Evolutionary conservation across 2,113 vertebrate genomes (phyloP), one percentile per base, ranked within the genome.

Genomic region (Actenoides hombroni): DNA sequence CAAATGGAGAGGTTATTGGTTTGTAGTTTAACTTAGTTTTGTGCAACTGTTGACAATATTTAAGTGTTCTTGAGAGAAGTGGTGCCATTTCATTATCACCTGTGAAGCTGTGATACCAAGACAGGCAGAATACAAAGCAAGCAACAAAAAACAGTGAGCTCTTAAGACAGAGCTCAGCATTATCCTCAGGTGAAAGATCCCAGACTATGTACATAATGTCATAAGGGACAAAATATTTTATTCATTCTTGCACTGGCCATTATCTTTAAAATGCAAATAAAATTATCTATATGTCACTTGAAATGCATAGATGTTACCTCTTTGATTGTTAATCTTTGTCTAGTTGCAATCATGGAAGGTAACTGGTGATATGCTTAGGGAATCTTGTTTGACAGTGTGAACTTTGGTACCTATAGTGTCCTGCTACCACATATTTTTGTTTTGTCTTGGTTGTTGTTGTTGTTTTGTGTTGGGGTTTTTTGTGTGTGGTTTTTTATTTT

Each of bases 291-390:
- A 11, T 35, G 24, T 86, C 40, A 14, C 13, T 88, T 71, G 53
- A 83, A 80, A 77, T 49, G 11, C 44, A 10, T 88, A 78, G 69
- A 49, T 78, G 54, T 33, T 83, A 25, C 9, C 3, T 64, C 61
- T 80, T 93, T 91, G 67, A 53, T 83, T 89, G 83, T 94, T 88
- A 70, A 87, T 86, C 73, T 81, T 75, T 74, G 54, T 61, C 16
- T 95, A 68, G 7, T 17, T 78, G 49, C 5, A 46, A 1, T 78
- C 87, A 73, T 64, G 70, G 73, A 74, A 54, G 68, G 28, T 79
- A 61, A 31, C 17, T 33, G 18, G 35, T 82, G 23, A 51, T 59
- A 29, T 74, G 37, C 19, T 80, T 39, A 61, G 49, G 28, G 44
- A 83, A 67, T 4, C 8, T 44, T 75, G n/a, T 80, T 53, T 90